These are phyloP conservation scores for Scleropages formosus DNA, from an alignment of 2,797 vertebrate genomes.

Conservation along the genomic window DNA sequence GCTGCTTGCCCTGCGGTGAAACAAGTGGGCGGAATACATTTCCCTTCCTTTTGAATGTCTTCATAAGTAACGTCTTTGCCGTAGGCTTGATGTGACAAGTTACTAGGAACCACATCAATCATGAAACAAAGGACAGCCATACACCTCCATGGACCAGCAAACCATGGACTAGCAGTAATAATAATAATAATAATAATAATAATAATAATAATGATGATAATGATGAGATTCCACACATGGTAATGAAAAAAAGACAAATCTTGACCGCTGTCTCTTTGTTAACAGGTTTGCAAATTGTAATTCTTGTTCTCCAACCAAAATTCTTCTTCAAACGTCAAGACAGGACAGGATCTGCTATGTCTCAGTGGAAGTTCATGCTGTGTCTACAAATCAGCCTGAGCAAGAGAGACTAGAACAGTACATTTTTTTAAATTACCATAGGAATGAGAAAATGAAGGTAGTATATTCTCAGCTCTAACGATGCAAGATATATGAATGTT, in stretches of 20 bases:
- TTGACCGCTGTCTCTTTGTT: background rate
- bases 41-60: conserved; percentile 35
- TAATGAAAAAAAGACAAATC: too few species aligned
- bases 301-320: too few species aligned
- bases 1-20: conserved; percentile 42
- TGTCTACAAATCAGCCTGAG: background rate
- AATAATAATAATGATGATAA: conserved; percentile 1
- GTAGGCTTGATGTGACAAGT: conserved; percentile 48
- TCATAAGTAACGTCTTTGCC: conserved; percentile 44
- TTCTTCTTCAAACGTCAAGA: too few species aligned
- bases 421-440: too few species aligned
- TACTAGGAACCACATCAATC: conserved; percentile 30
- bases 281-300: background rate
- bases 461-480: too few species aligned
- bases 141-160: background rate
- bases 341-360: background rate
- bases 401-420: too few species aligned
- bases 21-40: conserved; percentile 37
- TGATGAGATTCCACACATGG: background rate
- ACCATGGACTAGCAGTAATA: background rate
- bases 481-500: too few species aligned
- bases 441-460: too few species aligned
- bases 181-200: background rate
- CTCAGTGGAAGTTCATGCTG: background rate
- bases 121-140: conserved; percentile 24